Base-by-base conservation (phyloP, 2,797 vertebrate genomes). In the Brachyrhaphis roseni region DNA sequence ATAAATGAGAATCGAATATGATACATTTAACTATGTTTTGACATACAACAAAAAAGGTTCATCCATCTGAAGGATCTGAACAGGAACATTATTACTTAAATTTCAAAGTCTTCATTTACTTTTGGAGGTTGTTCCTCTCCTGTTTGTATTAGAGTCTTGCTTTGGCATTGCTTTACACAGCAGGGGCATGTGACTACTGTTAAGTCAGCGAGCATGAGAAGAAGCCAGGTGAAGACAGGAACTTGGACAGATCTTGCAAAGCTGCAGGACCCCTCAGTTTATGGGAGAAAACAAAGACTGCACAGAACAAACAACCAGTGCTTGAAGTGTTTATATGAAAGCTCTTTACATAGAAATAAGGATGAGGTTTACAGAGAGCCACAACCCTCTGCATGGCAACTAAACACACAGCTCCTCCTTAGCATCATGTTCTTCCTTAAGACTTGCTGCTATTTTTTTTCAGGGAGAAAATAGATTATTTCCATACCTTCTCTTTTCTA, bases 121-220 rank as follows among this genome's bases (percentile, higher is more conserved):
- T 51, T 68, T 64, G 62, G 62, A 75, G 12, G 31, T 34, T 55
- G 39, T 73, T 10, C 1, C 41, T 45, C 1, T 78, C 43, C 74
- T 71, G 43, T 41, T 55, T 43, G 59, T 53, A 36, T 36, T 31
- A 70, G 39, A 45, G 12, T 49, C 57, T 85, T 10, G 36, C 4
- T 23, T 34, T 92, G 85, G 86, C 86, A 87, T 77, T 45, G 57
- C 16, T 72, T 87, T 5, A 26, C 73, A 81, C 59, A 83, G 78
- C 83, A 79, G 86, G 82, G 78, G 76, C 72, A 70, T 53, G 88
- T 85, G 88, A 87, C 90, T 94, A 91, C 92, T 77, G 92, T 93
- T 92, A 57, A 91, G 90, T 92, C 87, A 91, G 80, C 1, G 16
- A 72, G 34, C 16, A 16, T 66, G 72, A 84, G 80, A 46, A 39